Conservation (phyloP, 2,797 vertebrate species). For the Tangara arthus region DNA sequence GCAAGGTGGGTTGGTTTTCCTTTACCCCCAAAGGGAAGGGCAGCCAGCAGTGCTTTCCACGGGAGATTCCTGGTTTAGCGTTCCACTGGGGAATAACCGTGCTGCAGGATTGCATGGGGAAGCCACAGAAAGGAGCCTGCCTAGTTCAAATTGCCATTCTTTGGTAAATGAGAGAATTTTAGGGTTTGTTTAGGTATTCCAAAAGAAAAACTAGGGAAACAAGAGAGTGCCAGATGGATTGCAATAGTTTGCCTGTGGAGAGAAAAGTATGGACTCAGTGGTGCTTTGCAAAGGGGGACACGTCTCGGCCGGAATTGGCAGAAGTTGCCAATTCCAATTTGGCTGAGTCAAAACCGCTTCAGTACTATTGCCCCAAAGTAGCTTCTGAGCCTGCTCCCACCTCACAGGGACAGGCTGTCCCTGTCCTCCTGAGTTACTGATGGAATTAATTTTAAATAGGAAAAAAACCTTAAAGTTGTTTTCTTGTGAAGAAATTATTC, state of each 20-base stretch:
- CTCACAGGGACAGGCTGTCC: not conserved
- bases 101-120: rapidly evolving
- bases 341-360: not conserved
- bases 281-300: not conserved
- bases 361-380: rapidly evolving
- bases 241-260: not conserved
- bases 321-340: not conserved
- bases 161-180: not conserved
- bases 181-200: not conserved
- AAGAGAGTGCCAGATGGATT: not conserved
- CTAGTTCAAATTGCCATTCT: not conserved
- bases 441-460: not conserved
- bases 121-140: not conserved
- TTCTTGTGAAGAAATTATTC: not conserved
- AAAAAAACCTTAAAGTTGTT: not conserved
- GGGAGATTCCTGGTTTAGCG: not conserved
- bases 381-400: not conserved
- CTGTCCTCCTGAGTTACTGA: not conserved
- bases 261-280: not conserved
- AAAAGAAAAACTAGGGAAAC: not conserved
- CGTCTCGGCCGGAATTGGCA: not conserved
- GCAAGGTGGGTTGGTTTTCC: slow-evolving; percentile 84
- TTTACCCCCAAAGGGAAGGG: not conserved
- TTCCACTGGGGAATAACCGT: rapidly evolving
- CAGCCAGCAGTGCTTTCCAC: not conserved